A percentile compares a stretch with the other conserved stretches of the same genome.
These are phyloP conservation scores for Leucopternis melanops DNA, from an alignment of 2,113 vertebrate species.

Conservation along the genomic window DNA sequence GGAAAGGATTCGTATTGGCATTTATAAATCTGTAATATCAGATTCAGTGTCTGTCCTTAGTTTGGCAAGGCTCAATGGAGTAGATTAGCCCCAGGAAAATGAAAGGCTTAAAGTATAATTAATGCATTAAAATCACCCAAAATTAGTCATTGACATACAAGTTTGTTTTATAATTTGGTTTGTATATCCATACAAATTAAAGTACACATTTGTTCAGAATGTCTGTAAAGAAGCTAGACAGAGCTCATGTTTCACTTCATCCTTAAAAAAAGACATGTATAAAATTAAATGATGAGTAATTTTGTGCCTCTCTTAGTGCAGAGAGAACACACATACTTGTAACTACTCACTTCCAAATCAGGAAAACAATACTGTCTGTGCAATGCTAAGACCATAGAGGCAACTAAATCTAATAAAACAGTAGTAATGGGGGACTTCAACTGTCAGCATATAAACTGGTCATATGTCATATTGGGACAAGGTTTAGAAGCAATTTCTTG, in stretches of 20 bases:
- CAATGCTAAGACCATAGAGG: background rate
- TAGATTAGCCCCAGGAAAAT: slow-evolving; percentile 40
- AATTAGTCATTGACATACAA: background rate
- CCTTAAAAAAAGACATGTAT: background rate
- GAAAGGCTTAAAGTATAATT: slow-evolving; percentile 31
- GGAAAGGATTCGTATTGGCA: slow-evolving; percentile 12
- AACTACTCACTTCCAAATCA: background rate
- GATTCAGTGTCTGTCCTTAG: slow-evolving; percentile 36
- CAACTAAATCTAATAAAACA: slow-evolving; percentile 30
- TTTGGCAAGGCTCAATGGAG: background rate
- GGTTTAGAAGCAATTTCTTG: slow-evolving; percentile 54
- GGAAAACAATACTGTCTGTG: background rate
- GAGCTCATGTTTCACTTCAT: background rate
- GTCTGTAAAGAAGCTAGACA: background rate
- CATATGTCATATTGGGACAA: slow-evolving; percentile 37
- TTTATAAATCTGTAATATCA: slow-evolving; percentile 44
- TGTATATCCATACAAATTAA: slow-evolving; percentile 4
- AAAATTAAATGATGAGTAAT: background rate
- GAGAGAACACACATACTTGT: background rate
- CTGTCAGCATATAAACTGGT: slow-evolving; percentile 29
- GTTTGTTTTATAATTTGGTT: background rate
- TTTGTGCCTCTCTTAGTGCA: background rate
- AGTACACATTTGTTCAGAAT: background rate
- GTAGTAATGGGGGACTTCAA: slow-evolving; percentile 16
- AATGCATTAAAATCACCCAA: slow-evolving; percentile 13